These are phyloP conservation scores for Nicator chloris DNA, from an alignment of 2,113 vertebrate genomes.

Conservation along the genomic window DNA sequence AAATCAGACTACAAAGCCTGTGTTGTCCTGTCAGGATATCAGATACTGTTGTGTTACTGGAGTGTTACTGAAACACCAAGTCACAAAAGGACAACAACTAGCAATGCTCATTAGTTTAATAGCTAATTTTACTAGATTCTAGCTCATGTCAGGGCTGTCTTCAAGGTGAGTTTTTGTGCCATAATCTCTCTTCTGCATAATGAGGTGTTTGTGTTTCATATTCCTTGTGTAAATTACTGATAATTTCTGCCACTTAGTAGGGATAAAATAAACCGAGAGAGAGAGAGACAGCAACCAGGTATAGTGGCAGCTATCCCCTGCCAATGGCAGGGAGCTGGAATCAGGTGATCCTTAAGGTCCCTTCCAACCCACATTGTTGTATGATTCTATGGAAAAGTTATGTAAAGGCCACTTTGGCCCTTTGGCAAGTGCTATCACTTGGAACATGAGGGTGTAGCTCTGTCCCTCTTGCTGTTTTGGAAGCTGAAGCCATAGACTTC, in stretches of 20 bases:
- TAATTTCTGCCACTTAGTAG: neutral
- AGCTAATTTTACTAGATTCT: neutral
- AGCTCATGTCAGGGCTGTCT: neutral
- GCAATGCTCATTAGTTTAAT: neutral
- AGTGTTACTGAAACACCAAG: neutral
- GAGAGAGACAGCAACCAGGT: neutral
- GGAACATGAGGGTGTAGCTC: neutral
- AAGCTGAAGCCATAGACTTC: neutral
- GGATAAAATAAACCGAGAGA: neutral
- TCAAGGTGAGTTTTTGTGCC: neutral
- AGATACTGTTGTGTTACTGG: neutral
- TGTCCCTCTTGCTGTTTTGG: neutral
- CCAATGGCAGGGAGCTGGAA: neutral
- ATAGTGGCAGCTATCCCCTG: neutral
- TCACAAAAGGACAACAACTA: neutral
- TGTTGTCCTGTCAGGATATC: neutral
- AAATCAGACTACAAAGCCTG: neutral
- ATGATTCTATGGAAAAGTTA: neutral
- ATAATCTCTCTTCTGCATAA: neutral
- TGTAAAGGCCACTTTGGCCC: neutral
- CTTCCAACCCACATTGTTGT: neutral
- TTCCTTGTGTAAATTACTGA: neutral
- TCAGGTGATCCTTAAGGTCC: neutral
- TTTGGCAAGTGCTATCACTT: neutral
- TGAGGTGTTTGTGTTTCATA: neutral